Evolutionary conservation across 1,140 invertebrate genomes (phyloP), one percentile per base, ranked within the genome.

Genomic region (Epicauta chinensis): DNA sequence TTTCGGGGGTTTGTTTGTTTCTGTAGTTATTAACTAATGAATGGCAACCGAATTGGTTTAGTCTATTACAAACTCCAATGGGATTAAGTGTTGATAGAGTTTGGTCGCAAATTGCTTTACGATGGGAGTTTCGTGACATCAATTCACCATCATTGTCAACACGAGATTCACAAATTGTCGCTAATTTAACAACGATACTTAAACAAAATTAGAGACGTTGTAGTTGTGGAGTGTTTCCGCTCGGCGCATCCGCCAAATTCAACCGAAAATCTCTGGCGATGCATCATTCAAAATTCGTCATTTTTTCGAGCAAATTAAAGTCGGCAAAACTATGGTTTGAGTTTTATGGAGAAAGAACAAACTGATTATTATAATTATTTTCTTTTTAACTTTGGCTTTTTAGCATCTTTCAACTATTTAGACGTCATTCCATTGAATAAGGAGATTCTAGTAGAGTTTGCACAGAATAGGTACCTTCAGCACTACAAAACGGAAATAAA

Each of bases 41-140:
- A 5, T 71, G 78, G 64, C 67, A 66, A 53, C 77, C 77, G 17
- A 74, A 81, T 63, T 81, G 79, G 69, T 62, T 69, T 1, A 62
- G 67, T 45, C 69, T 79, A 53, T 60, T 81, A 13, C 71, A 75
- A 49, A 76, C 71, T 46, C 76, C 77, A 2, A 64, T 81, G 58
- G 76, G 76, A 7, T 57, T 81, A 39, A 78, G 70, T 60, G 58
- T 68, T 6, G 75, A 79, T 52, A 68, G 74, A 35, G 70, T 75
- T 37, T 78, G 75, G 73, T 54, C 69, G 40, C 78, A 79, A 58
- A 64, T 78, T 39, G 69, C 69, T 23, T 61, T 69, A 23, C 64
- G 77, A 42, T 76, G 74, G 60, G 77, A 78, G 58, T 78, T 78
- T 60, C 36, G 49, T 16, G 51, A 61, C 42, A 30, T 44, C 14